Percentiles rank a stretch among this genome's conserved stretches.
Evolutionary conservation across 2,113 vertebrate species (phyloP).

Genomic region (Periophthalmodon schlosseri): DNA sequence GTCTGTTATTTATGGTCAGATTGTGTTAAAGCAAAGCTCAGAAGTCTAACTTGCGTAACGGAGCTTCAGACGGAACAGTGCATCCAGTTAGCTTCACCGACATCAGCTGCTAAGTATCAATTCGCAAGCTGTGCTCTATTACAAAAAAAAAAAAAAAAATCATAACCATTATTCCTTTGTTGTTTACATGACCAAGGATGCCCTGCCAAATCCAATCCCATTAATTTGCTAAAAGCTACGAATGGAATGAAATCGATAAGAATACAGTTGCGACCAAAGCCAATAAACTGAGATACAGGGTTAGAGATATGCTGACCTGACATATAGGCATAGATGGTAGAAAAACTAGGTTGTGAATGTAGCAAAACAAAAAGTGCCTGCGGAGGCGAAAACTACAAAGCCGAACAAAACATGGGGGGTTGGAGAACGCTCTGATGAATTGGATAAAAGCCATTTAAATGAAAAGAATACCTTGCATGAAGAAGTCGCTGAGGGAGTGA

Average conservation of each 20-base stretch:
- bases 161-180: not conserved
- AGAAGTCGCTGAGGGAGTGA: conserved; percentile 34
- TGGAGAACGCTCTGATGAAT: conserved; percentile 12
- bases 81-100: too few species aligned
- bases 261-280: not conserved
- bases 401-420: not conserved
- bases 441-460: conserved; percentile 28
- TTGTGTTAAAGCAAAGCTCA: too few species aligned
- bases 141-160: not conserved
- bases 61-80: too few species aligned
- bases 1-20: too few species aligned
- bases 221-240: not conserved
- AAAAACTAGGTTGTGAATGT: not conserved
- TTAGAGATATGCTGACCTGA: not conserved
- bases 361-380: conserved; percentile 9
- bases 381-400: conserved; percentile 29
- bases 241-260: not conserved
- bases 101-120: too few species aligned
- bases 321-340: conserved; percentile 11
- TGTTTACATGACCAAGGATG: not conserved
- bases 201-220: not conserved
- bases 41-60: too few species aligned
- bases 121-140: too few species aligned
- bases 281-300: too few species aligned
- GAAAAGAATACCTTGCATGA: conserved; percentile 23